phyloP scores from a whole-genome alignment of 2,113 vertebrate species.

The Perccottus glenii region DNA sequence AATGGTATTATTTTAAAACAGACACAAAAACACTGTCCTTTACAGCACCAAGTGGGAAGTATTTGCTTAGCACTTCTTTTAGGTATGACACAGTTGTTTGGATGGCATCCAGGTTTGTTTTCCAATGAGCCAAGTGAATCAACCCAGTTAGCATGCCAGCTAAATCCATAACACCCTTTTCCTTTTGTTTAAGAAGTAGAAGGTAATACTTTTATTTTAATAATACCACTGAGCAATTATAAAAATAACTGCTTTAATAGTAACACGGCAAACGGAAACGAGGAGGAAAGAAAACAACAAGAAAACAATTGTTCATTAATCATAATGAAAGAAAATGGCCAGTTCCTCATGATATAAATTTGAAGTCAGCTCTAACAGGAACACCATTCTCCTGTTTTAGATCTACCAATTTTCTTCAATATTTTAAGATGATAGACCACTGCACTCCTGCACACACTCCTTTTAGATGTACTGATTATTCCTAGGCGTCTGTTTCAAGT shows the following conservation, averaged over 20 bases:
- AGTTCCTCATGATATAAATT: too few relatives aligned
- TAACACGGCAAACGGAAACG: too few relatives aligned
- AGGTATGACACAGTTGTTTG: conserved; percentile 60
- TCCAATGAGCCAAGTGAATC: conserved; percentile 48
- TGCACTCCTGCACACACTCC: conserved; percentile 44
- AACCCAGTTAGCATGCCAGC: conserved; percentile 33
- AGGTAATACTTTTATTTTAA: conserved; percentile 2
- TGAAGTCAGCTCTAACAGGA: not conserved
- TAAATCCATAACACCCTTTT: conserved; percentile 17
- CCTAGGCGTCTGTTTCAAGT: conserved; percentile 59
- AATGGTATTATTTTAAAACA: not conserved
- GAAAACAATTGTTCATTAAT: too few relatives aligned
- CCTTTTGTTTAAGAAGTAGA: conserved; percentile 25
- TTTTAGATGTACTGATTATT: conserved; percentile 63
- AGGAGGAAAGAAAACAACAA: too few relatives aligned
- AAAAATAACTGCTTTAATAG: too few relatives aligned
- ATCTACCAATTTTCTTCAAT: not conserved
- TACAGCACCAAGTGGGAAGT: conserved; percentile 31
- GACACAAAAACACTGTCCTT: conserved; percentile 12
- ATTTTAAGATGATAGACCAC: conserved; percentile 30
- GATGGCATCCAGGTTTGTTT: conserved; percentile 42
- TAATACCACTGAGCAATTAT: not conserved
- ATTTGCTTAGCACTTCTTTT: conserved; percentile 55
- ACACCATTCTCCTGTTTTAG: not conserved
- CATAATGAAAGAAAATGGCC: too few relatives aligned